Percentiles rank a stretch among this genome's conserved stretches.
phyloP scores from a whole-genome alignment of 2,888 invertebrate genomes.

The Mythimna impura region DNA sequence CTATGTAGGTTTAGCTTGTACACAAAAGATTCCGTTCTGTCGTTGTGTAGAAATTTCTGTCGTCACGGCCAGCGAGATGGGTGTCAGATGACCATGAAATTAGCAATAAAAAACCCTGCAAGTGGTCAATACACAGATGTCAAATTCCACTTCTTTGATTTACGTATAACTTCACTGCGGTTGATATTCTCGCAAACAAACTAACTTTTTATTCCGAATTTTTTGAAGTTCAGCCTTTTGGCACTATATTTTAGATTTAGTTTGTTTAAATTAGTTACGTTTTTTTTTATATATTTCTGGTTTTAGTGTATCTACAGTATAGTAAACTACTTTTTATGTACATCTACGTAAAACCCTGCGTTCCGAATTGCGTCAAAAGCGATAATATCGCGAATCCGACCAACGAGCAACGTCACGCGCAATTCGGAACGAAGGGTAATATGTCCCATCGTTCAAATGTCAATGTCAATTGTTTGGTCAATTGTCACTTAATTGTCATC shows the following conservation, averaged over 20 bases:
- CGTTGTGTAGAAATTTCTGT: slow-evolving; percentile 82
- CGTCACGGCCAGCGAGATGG: slow-evolving; percentile 87
- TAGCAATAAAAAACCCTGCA: slow-evolving; percentile 74
- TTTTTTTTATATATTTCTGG: too few species aligned
- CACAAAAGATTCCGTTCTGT: slow-evolving; percentile 81
- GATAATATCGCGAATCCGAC: too few species aligned
- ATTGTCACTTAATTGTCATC: background rate
- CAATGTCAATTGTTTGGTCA: slow-evolving; percentile 5
- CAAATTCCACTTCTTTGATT: slow-evolving; percentile 36
- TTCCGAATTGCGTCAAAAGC: too few species aligned
- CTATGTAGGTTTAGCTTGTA: slow-evolving; percentile 74
- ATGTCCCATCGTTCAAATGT: slow-evolving; percentile 13
- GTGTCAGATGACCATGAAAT: slow-evolving; percentile 87
- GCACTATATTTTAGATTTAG: too few species aligned
- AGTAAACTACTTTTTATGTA: too few species aligned
- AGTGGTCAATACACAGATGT: slow-evolving; percentile 65
- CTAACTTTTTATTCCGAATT: background rate
- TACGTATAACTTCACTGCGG: slow-evolving; percentile 54
- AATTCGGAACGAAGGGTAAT: too few species aligned
- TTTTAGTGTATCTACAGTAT: too few species aligned
- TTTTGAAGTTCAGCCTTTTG: too few species aligned
- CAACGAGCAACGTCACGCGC: too few species aligned
- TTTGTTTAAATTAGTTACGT: too few species aligned
- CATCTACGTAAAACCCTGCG: too few species aligned
- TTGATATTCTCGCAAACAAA: slow-evolving; percentile 43